phyloP scores from a whole-genome alignment of 2,113 vertebrate species.

The Gymnocephalus cernua region DNA sequence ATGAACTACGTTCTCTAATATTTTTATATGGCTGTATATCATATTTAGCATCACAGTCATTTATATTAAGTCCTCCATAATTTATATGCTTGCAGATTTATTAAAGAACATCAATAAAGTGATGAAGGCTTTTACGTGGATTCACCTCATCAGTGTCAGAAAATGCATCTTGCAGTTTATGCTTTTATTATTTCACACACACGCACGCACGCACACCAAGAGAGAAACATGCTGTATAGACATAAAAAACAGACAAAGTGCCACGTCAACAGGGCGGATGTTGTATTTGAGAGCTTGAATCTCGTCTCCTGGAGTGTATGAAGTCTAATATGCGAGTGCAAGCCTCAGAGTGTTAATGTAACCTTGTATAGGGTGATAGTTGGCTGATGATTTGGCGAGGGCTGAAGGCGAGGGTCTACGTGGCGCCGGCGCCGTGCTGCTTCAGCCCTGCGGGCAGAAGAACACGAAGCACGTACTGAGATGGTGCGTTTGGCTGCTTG shows the following conservation, averaged over 20 bases:
- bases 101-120: slow-evolving; percentile 36
- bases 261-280: background rate
- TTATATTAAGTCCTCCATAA: slow-evolving; percentile 28
- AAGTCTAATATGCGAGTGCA: slow-evolving; percentile 23
- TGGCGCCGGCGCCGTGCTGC: slow-evolving; percentile 22
- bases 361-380: slow-evolving; percentile 61
- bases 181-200: background rate
- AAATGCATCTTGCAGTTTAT: background rate
- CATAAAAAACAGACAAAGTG: background rate
- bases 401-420: slow-evolving; percentile 45
- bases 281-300: background rate
- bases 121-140: slow-evolving; percentile 22
- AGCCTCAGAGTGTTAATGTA: slow-evolving; percentile 50
- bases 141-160: slow-evolving; percentile 7
- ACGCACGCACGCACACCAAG: background rate
- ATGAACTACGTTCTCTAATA: slow-evolving; percentile 54
- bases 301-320: background rate
- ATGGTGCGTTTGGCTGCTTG: slow-evolving; percentile 73
- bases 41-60: slow-evolving; percentile 34
- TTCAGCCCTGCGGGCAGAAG: slow-evolving; percentile 30
- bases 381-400: slow-evolving; percentile 59
- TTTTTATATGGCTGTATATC: slow-evolving; percentile 54
- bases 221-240: slow-evolving; percentile 1
- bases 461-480: slow-evolving; percentile 51
- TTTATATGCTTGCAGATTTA: slow-evolving; percentile 41